Percentiles rank a stretch among this genome's conserved stretches.
phyloP scores from a whole-genome alignment of 1,140 invertebrate species.

The Eriocheir sinensis region DNA sequence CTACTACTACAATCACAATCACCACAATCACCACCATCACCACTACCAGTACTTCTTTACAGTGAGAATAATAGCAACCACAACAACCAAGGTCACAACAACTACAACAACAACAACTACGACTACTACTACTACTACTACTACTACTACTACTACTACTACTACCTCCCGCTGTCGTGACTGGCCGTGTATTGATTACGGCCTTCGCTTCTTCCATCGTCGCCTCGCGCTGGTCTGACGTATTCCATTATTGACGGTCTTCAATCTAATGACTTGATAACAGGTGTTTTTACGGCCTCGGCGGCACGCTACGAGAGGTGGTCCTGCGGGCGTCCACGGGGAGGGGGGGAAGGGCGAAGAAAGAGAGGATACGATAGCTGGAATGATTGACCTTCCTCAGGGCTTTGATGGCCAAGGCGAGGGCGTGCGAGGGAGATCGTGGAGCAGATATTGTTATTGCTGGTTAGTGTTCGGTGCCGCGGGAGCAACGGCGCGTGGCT shows the following conservation, averaged over 20 bases:
- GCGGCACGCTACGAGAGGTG: slow-evolving; percentile 17
- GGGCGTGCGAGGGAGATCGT: neutral
- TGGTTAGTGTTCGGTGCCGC: neutral
- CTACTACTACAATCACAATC: neutral
- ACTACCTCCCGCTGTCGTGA: neutral
- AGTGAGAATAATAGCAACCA: neutral
- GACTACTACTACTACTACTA: neutral
- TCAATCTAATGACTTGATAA: slow-evolving; percentile 56
- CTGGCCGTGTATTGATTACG: slow-evolving; percentile 14
- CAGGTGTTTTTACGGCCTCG: slow-evolving; percentile 44
- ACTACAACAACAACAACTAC: neutral
- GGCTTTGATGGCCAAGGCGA: neutral
- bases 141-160: neutral
- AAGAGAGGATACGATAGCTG: slow-evolving; percentile 14
- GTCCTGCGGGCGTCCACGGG: neutral
- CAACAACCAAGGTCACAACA: neutral
- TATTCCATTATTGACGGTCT: slow-evolving; percentile 48
- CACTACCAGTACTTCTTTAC: slow-evolving; percentile 42
- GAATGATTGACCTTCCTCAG: neutral
- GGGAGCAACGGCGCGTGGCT: neutral
- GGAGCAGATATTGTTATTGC: neutral
- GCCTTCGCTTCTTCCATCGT: slow-evolving; percentile 12
- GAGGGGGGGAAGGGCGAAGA: neutral
- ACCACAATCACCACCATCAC: neutral
- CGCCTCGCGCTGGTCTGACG: slow-evolving; percentile 35